Evolutionary conservation across 2,113 vertebrate genomes (phyloP), one percentile per base, ranked within the genome.

Genomic region (Nycticryphes semicollaris): DNA sequence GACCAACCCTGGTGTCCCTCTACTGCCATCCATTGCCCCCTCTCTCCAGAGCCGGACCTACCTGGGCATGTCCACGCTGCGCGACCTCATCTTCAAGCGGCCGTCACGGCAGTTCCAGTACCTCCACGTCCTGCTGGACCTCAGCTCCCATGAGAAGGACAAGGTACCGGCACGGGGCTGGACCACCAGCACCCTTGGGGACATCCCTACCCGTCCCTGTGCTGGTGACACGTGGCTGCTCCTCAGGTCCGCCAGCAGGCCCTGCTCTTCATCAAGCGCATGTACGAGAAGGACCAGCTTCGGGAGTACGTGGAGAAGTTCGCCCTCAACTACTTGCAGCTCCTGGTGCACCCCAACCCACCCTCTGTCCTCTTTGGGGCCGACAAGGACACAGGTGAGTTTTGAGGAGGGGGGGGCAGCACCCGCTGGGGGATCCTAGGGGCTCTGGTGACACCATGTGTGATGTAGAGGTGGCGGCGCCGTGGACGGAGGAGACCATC

Each of bases 131-230:
- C 98, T 99, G 14, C 97, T 99, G 62, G 99, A 99, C 90, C 98
- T 99, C 92, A 99, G 99, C 98, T 99, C 99, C 8, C 99, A 99
- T 0, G 99, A 99, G 75, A 99, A 99, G 89, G 99, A 99, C 94
- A 99, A 99, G 98, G 99, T 99, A 53, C 0, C 0, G 17, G 21
- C 5, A 0, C 1, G 2, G 41, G 20, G 19, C 14, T 48, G 2
- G 5, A 18, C 35, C 24, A 2, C 6, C 22, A 1, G n/a, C 8
- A 8, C 35, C 27, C 9, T 8, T 0, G 14, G 45, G 56, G 84
- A 31, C 47, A 2, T 14, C 20, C 6, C 1, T 39, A 12, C 47
- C 20, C 14, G 12, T 66, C 78, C 51, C 33, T 4, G 3, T 4
- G 1, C 4, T 1, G 12, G 31, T 56, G 84, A 48, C 63, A 19